phyloP scores from a whole-genome alignment of 2,113 vertebrate genomes.

The Anhinga anhinga region DNA sequence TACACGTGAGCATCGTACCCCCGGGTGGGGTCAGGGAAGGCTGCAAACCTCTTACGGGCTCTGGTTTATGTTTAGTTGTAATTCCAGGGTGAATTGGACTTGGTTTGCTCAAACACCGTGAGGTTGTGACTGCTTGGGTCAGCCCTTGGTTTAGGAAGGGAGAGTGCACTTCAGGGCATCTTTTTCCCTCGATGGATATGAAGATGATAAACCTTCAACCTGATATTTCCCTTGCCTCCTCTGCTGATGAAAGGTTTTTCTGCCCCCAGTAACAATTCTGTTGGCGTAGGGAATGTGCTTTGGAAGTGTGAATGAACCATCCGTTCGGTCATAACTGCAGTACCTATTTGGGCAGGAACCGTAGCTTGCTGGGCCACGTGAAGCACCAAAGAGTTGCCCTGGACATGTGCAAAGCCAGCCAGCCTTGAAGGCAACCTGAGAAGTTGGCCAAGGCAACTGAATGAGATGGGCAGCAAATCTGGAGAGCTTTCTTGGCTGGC shows the following conservation, averaged over 20 bases:
- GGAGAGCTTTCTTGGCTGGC: neutral
- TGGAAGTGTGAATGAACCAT: neutral
- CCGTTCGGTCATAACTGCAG: neutral
- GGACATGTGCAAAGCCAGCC: neutral
- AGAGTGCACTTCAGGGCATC: neutral
- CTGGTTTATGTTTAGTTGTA: neutral
- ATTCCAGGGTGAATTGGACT: neutral
- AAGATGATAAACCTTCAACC: neutral
- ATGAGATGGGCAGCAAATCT: neutral
- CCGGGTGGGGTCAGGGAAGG: neutral
- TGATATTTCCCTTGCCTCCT: neutral
- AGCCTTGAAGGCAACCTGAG: neutral
- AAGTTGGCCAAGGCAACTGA: neutral
- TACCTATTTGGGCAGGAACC: neutral
- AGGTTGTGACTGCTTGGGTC: neutral
- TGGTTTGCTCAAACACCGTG: neutral
- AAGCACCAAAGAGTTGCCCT: neutral
- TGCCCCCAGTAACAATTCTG: neutral
- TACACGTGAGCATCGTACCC: fast-evolving
- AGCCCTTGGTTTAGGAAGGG: neutral
- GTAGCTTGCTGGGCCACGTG: neutral
- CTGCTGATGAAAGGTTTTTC: neutral
- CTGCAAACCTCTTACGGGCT: neutral
- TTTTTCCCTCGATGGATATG: neutral
- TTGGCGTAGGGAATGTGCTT: neutral